A percentile compares a stretch with the other conserved stretches of the same genome.
phyloP scores from a whole-genome alignment of 2,113 vertebrate species.

The Vimba vimba region DNA sequence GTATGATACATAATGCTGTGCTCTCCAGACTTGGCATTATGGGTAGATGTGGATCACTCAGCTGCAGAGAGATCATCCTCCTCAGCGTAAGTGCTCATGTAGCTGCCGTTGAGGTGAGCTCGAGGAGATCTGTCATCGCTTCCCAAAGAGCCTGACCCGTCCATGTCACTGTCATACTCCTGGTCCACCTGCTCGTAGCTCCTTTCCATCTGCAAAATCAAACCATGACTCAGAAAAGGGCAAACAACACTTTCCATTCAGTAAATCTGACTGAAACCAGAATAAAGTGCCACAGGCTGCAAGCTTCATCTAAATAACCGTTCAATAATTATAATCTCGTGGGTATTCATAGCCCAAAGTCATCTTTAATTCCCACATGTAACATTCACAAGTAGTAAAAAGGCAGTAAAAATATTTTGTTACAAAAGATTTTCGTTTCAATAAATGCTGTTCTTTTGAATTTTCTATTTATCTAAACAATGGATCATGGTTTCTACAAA shows the following conservation, averaged over 20 bases:
- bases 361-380: too few species aligned
- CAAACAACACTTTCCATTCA: neutral
- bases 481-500: neutral
- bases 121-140: slow-evolving; percentile 68
- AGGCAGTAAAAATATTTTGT: neutral
- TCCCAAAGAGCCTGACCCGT: slow-evolving; percentile 66
- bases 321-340: too few species aligned
- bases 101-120: slow-evolving; percentile 87
- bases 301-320: too few species aligned
- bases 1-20: slow-evolving; percentile 21
- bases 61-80: slow-evolving; percentile 38
- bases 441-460: neutral
- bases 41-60: slow-evolving; percentile 1
- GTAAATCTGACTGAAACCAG: neutral
- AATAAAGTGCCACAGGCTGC: neutral
- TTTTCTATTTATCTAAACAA: neutral
- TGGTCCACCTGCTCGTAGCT: slow-evolving; percentile 73
- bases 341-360: too few species aligned
- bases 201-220: slow-evolving; percentile 71
- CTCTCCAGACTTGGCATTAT: slow-evolving; percentile 9
- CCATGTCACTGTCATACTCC: slow-evolving; percentile 75
- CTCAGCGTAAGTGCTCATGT: slow-evolving; percentile 78
- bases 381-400: too few species aligned
- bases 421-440: neutral
- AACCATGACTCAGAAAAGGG: neutral